Conservation (phyloP, 2,888 invertebrate species). For the Lepidonotus clava region DNA sequence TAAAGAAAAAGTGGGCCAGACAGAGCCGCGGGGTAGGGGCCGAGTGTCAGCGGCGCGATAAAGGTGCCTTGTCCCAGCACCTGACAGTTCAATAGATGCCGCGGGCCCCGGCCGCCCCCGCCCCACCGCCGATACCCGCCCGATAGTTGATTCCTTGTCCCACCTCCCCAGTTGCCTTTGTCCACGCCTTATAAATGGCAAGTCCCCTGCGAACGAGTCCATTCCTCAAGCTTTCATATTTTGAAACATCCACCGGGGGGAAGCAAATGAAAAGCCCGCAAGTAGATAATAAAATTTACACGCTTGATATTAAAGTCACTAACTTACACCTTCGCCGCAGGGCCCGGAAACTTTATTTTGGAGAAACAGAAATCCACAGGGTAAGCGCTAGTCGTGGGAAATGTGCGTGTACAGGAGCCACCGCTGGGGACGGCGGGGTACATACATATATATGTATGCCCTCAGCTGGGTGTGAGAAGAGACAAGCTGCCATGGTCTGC, state of each 20-base stretch:
- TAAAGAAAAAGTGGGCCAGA: background rate
- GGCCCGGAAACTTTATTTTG: no score
- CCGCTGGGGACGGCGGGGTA: background rate
- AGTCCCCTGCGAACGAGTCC: background rate
- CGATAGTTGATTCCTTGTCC: background rate
- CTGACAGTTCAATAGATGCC: slow-evolving; percentile 11
- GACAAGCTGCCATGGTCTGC: slow-evolving; percentile 18
- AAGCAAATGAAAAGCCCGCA: no score
- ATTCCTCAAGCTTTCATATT: background rate
- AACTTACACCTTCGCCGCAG: no score
- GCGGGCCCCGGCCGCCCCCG: background rate
- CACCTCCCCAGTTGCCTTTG: background rate
- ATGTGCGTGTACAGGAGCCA: background rate
- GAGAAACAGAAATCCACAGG: no score
- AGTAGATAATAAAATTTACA: no score
- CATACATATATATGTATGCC: slow-evolving; percentile 6
- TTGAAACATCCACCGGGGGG: background rate
- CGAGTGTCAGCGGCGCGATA: background rate
- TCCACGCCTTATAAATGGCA: background rate
- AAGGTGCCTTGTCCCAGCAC: slow-evolving; percentile 14
- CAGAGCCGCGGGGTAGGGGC: background rate
- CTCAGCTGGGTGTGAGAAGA: background rate
- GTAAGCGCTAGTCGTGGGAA: no score
- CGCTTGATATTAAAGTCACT: no score
- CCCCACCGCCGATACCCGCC: background rate